These are phyloP conservation scores for Leptinotarsa peninsularis DNA, from an alignment of 2,888 invertebrate genomes.

Conservation along the genomic window DNA sequence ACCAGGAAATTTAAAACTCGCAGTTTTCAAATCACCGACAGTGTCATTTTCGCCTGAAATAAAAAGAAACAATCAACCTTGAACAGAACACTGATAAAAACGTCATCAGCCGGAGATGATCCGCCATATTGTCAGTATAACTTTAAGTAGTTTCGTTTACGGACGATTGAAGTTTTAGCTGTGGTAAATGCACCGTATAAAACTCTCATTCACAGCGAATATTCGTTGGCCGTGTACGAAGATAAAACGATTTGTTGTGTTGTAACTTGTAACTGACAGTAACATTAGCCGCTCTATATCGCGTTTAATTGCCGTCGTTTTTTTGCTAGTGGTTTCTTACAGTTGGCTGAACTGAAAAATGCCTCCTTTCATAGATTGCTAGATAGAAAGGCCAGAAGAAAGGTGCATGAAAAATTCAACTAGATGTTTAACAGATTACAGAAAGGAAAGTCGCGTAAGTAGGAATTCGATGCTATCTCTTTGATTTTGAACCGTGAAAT, in stretches of 20 bases:
- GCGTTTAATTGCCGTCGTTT: constrained; percentile 10
- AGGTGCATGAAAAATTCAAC: constrained; percentile 10
- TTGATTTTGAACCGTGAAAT: background rate
- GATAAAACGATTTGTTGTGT: constrained; percentile 19
- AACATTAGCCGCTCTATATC: constrained; percentile 18
- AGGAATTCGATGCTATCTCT: background rate
- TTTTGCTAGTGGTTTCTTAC: constrained; percentile 18
- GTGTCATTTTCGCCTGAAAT: too few relatives aligned
- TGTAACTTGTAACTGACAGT: constrained; percentile 18
- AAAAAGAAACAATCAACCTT: background rate
- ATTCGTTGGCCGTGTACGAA: constrained; percentile 15
- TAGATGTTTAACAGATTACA: background rate
- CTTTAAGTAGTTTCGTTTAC: background rate
- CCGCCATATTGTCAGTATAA: constrained; percentile 5
- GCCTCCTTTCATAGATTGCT: constrained; percentile 16
- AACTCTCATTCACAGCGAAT: constrained; percentile 1
- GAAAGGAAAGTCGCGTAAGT: background rate
- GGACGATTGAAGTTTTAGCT: background rate
- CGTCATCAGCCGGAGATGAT: background rate
- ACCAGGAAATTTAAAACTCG: too few relatives aligned
- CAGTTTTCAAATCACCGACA: too few relatives aligned
- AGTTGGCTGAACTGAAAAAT: constrained; percentile 16
- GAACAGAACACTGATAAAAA: background rate
- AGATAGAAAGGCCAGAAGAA: background rate
- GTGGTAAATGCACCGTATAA: constrained; percentile 1